Percentiles rank a stretch among this genome's conserved stretches.
phyloP scores from a whole-genome alignment of 2,797 vertebrate genomes.

The Periophthalmus magnuspinnatus region DNA sequence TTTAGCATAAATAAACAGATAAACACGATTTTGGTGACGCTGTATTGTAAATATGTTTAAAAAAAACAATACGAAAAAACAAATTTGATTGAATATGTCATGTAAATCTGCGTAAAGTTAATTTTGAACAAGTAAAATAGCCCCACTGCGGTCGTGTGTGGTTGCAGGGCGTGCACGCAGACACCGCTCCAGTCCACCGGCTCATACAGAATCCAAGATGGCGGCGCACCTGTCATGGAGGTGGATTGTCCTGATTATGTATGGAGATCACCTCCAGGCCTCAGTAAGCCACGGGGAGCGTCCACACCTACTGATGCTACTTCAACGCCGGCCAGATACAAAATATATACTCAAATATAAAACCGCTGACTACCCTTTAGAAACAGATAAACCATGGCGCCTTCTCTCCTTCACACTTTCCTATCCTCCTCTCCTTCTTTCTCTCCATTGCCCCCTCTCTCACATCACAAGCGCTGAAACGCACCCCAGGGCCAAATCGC shows the following conservation, averaged over 20 bases:
- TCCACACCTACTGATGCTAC: conserved; percentile 53
- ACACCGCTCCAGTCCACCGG: conserved; percentile 43
- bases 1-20: not conserved
- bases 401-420: conserved; percentile 34
- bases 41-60: not conserved
- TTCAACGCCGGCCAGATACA: conserved; percentile 54
- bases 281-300: conserved; percentile 42
- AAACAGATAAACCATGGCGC: conserved; percentile 60
- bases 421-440: conserved; percentile 29
- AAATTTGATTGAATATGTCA: not conserved
- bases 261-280: conserved; percentile 67
- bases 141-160: conserved; percentile 20
- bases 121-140: conserved; percentile 8
- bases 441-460: conserved; percentile 67
- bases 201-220: conserved; percentile 68
- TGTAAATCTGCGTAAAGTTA: not conserved
- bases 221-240: conserved; percentile 70
- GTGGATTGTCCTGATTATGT: conserved; percentile 64
- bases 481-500: conserved; percentile 86
- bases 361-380: conserved; percentile 56
- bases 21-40: not conserved
- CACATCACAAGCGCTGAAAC: conserved; percentile 81
- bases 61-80: not conserved
- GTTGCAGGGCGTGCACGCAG: conserved; percentile 12
- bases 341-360: conserved; percentile 25